Percentiles rank a stretch among this genome's conserved stretches.
These are phyloP conservation scores for Dryococelus australis DNA, from an alignment of 2,888 invertebrate species.

Conservation along the genomic window DNA sequence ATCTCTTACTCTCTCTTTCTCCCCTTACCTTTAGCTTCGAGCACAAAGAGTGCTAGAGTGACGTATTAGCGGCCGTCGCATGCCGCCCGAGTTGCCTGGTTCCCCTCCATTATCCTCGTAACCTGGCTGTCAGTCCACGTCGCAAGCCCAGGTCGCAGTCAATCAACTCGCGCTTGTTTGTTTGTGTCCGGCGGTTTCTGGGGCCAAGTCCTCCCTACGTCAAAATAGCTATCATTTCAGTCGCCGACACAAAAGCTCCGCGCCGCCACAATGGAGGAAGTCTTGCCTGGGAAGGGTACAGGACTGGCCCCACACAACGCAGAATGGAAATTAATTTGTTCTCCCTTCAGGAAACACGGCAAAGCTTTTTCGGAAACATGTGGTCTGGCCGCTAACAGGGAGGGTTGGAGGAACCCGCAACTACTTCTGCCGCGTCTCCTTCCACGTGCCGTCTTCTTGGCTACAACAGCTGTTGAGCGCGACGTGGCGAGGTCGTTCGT, in stretches of 20 bases:
- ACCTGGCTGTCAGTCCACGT: not conserved
- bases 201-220: not conserved
- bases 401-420: not conserved
- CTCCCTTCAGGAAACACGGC: slow-evolving; percentile 5
- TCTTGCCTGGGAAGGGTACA: not conserved
- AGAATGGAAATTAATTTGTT: slow-evolving; percentile 10
- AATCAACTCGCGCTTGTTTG: not conserved
- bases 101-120: not conserved
- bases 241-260: not conserved
- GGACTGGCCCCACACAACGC: not conserved
- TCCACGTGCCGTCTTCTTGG: not conserved
- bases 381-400: not conserved
- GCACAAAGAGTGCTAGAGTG: no score
- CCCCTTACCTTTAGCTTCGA: no score
- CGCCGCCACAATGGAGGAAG: not conserved
- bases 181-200: not conserved
- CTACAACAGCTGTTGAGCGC: not conserved
- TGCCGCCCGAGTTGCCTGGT: not conserved
- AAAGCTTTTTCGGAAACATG: slow-evolving; percentile 16
- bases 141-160: not conserved
- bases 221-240: slow-evolving; percentile 2
- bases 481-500: no score
- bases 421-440: no score
- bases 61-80: not conserved
- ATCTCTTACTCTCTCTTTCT: no score